Conservation (phyloP, 2,888 invertebrate genomes). For the Temnothorax ravouxi region DNA sequence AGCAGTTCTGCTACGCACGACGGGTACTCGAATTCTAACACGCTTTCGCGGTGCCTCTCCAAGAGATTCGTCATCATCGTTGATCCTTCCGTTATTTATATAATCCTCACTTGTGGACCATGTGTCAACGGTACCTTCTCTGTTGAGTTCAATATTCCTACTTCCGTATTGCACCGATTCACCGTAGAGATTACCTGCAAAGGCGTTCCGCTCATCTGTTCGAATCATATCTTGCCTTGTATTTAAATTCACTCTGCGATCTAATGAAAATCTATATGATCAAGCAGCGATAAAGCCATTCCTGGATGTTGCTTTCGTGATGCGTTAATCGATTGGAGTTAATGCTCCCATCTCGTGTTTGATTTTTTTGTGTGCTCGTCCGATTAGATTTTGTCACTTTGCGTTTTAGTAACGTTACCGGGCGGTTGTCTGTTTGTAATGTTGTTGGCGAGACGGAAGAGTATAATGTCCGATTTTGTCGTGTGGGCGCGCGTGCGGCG, state of each 20-base stretch:
- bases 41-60: slow-evolving; percentile 78
- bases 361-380: slow-evolving; percentile 40
- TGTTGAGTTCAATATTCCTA: slow-evolving; percentile 36
- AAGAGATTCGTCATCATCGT: slow-evolving; percentile 51
- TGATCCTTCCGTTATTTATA: slow-evolving; percentile 22
- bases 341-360: slow-evolving; percentile 48
- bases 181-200: slow-evolving; percentile 72
- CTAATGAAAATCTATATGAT: slow-evolving; percentile 40
- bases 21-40: slow-evolving; percentile 85
- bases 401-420: slow-evolving; percentile 42
- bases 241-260: slow-evolving; percentile 26
- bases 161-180: slow-evolving; percentile 53
- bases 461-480: slow-evolving; percentile 75
- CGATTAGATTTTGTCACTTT: slow-evolving; percentile 52
- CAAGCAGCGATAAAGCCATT: slow-evolving; percentile 28
- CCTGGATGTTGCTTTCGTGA: slow-evolving; percentile 23
- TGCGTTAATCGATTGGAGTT: slow-evolving; percentile 59
- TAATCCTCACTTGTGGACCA: slow-evolving; percentile 50
- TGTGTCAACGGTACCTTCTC: slow-evolving; percentile 19
- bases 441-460: slow-evolving; percentile 53
- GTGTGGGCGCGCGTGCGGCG: slow-evolving; percentile 86
- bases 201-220: slow-evolving; percentile 59
- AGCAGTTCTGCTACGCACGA: slow-evolving; percentile 78
- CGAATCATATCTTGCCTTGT: slow-evolving; percentile 35
- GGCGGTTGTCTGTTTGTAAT: slow-evolving; percentile 44